phyloP scores from a whole-genome alignment of 2,797 vertebrate genomes.

The Bucorvus abyssinicus region DNA sequence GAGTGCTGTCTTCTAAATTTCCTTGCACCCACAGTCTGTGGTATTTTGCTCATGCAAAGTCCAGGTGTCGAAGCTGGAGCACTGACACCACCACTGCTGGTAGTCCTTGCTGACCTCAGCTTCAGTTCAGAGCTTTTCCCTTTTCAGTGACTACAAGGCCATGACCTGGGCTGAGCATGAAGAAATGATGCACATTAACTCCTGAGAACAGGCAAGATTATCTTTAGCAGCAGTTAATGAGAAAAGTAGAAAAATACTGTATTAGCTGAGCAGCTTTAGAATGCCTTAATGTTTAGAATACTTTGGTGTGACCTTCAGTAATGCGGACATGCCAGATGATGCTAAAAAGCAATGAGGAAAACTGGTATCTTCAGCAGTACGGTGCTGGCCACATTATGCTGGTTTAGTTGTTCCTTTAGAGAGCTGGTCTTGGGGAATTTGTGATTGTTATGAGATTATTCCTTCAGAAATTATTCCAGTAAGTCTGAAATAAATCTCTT shows the following conservation, averaged over 20 bases:
- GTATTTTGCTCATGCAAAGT: neutral
- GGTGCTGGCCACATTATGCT: neutral
- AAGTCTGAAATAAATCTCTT: neutral
- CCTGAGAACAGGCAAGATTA: neutral
- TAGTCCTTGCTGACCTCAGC: neutral
- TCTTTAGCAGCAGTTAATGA: neutral
- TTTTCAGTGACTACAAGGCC: neutral
- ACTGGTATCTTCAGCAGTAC: neutral
- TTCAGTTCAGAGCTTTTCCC: neutral
- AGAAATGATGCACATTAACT: neutral
- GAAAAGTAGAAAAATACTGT: neutral
- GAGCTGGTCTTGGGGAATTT: neutral
- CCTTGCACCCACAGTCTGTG: neutral
- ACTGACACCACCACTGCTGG: neutral
- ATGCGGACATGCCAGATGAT: neutral
- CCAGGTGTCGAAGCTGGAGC: neutral
- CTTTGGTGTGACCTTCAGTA: neutral
- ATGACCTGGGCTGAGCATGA: neutral
- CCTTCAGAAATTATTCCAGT: neutral
- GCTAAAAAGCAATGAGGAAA: neutral
- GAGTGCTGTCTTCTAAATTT: neutral
- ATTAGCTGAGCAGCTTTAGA: neutral
- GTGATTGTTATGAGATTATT: neutral
- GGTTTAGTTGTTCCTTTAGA: neutral
- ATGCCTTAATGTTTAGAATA: neutral